These are phyloP conservation scores for Dryococelus australis DNA, from an alignment of 2,888 invertebrate species.

Conservation along the genomic window DNA sequence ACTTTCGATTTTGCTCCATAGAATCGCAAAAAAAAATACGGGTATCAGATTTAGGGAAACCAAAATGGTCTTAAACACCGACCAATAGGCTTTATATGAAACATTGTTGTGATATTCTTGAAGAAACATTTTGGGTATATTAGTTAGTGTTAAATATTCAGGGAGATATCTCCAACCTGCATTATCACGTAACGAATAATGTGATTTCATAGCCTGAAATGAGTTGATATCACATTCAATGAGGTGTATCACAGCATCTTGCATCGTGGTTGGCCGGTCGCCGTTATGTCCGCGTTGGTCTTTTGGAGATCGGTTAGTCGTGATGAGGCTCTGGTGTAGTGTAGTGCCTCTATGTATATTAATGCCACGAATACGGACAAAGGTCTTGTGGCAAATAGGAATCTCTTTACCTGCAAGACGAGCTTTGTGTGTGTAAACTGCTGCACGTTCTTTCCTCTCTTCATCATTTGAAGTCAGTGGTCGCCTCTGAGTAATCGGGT, in stretches of 20 bases:
- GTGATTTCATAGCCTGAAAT: background rate
- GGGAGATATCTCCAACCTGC: background rate
- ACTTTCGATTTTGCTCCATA: background rate
- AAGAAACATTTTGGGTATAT: background rate
- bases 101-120: no score
- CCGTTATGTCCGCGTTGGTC: background rate
- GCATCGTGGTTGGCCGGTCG: background rate
- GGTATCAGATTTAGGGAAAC: background rate
- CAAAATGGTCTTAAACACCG: conserved; percentile 19
- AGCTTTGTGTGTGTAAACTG: background rate
- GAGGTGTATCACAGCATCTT: background rate
- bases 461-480: background rate
- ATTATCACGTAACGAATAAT: background rate
- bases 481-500: background rate
- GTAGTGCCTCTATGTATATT: background rate
- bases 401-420: background rate
- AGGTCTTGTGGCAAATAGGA: background rate
- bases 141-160: background rate
- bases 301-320: background rate
- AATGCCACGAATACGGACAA: background rate
- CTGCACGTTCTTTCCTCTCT: background rate
- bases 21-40: background rate
- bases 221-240: background rate
- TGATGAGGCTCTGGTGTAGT: background rate
- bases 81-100: background rate